Conservation (phyloP, 2,113 vertebrate species). For the Rhinopomastus cyanomelas region DNA sequence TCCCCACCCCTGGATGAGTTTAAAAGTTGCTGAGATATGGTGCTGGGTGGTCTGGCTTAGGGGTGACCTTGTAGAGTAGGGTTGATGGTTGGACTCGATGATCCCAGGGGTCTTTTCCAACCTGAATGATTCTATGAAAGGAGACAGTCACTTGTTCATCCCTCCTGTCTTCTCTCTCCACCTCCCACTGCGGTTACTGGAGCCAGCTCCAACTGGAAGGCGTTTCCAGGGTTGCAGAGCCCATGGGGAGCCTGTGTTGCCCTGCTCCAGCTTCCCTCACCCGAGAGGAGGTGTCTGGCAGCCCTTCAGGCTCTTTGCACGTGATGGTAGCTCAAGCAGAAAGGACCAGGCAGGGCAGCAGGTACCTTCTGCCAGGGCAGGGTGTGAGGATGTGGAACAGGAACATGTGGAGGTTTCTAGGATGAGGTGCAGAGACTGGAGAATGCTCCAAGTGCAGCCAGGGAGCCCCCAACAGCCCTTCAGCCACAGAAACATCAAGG, state of each 20-base stretch:
- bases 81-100: too few species aligned
- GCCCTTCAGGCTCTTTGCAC: background rate
- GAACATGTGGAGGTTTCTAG: accelerated
- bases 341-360: background rate
- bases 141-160: too few species aligned
- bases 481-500: too few species aligned
- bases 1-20: too few species aligned
- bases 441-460: background rate
- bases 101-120: too few species aligned
- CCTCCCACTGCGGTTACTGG: too few species aligned
- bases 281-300: background rate
- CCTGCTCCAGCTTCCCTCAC: background rate
- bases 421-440: background rate
- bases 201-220: background rate
- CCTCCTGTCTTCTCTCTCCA: background rate
- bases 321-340: background rate
- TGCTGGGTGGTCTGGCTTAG: too few species aligned
- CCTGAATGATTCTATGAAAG: too few species aligned
- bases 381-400: background rate
- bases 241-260: accelerated
- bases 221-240: background rate
- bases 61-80: too few species aligned
- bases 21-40: too few species aligned
- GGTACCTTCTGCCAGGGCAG: background rate
- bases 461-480: background rate